A percentile compares a stretch with the other conserved stretches of the same genome.
Evolutionary conservation across 2,113 vertebrate genomes (phyloP).

Genomic region (Pimephales promelas): DNA sequence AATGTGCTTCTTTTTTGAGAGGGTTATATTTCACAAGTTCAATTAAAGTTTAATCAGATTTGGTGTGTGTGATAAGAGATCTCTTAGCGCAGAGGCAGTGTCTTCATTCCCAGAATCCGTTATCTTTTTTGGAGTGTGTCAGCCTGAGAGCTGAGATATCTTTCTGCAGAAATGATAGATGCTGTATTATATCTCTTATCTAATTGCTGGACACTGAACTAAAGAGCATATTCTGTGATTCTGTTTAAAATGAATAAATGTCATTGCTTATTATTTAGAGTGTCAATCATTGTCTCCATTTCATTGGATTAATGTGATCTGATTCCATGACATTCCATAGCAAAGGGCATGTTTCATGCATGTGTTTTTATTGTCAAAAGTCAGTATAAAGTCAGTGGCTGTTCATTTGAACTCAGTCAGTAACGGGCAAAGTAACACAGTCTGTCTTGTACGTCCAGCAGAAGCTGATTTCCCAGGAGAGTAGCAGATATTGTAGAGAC

Average conservation of each 20-base stretch:
- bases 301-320: not conserved
- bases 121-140: conserved; percentile 11
- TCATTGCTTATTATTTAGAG: conserved; percentile 7
- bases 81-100: not conserved
- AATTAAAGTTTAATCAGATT: conserved; percentile 36
- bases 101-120: conserved; percentile 16
- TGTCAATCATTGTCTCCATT: not conserved
- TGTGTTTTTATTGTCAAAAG: not conserved
- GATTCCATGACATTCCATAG: conserved; percentile 3
- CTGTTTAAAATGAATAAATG: conserved; percentile 16
- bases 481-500: conserved; percentile 3
- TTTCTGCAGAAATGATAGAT: conserved; percentile 2
- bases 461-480: conserved; percentile 18
- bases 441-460: not conserved
- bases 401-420: conserved; percentile 14
- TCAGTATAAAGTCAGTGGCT: not conserved
- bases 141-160: conserved; percentile 1
- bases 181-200: not conserved
- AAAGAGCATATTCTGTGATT: not conserved
- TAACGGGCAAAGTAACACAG: not conserved
- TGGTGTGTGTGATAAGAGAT: conserved; percentile 12
- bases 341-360: not conserved
- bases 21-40: conserved; percentile 24
- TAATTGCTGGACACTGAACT: conserved; percentile 13
- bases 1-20: not conserved